Evolutionary conservation across 2,797 vertebrate genomes (phyloP), one percentile per base, ranked within the genome.

Genomic region (Graptemys geographica): DNA sequence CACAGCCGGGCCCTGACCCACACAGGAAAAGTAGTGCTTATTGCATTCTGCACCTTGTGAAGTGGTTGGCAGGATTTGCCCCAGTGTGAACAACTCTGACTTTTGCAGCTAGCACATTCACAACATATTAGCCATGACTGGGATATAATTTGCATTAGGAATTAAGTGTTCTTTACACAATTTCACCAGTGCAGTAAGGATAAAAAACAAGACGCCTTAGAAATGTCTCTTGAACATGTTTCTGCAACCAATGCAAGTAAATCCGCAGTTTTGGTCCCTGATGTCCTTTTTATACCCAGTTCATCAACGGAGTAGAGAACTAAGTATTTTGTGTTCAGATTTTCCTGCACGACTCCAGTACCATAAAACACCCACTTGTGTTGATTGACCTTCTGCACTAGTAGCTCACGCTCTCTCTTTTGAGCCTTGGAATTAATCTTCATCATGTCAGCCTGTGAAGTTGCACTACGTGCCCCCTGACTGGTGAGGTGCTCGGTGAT

Each of bases 341-440:
- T 94, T 91, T 74, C 65, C 55, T 84, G 41, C 88, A 59, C 31
- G 79, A 3, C 56, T 83, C 89, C 52, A 90, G 49, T 62, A 44
- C 86, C n/a, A 83, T 37, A 0, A 59, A 94, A 90, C 90, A 86
- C 16, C 25, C 80, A 83, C 72, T 94, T 93, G 79, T 59, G 94
- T 96, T 89, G 90, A 95, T 53, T 95, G 90, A 96, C 79, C 94
- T 96, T 94, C 74, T 76, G 78, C 87, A 94, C 52, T 62, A 41
- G 23, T 86, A 91, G 33, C 65, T 94, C 91, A 81, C 52, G 88
- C 41, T 85, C 92, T 84, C 41, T 90, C 41, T 86, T 81, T 53
- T 92, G 74, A 81, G 62, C 33, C 65, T 86, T 57, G 72, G 95
- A 96, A 90, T 92, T 57, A 86, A 91, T 87, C 87, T 94, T 88